phyloP scores from a whole-genome alignment of 2,797 vertebrate species.

The Tapera naevia region DNA sequence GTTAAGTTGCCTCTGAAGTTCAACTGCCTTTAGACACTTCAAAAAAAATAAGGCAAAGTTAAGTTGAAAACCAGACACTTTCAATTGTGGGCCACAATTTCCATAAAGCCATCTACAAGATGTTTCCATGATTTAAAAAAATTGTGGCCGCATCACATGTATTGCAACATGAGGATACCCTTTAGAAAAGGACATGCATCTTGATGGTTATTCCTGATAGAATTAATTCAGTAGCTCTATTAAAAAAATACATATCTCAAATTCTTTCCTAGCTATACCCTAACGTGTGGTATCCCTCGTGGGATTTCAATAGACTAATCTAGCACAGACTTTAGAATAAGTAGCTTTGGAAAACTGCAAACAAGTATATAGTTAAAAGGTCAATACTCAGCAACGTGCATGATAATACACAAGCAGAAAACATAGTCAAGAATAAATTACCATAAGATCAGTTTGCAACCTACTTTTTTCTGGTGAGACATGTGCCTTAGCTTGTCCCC shows the following conservation, averaged over 20 bases:
- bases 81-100: not conserved
- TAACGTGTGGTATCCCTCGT: slow-evolving; percentile 27
- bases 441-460: slow-evolving; percentile 22
- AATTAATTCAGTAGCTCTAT: slow-evolving; percentile 7
- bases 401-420: not conserved
- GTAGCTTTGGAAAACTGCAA: slow-evolving; percentile 49
- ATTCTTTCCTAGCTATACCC: slow-evolving; percentile 60
- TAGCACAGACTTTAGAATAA: slow-evolving; percentile 43
- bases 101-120: slow-evolving; percentile 13
- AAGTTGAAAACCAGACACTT: slow-evolving; percentile 45
- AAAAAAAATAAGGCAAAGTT: not conserved
- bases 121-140: slow-evolving; percentile 55
- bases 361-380: slow-evolving; percentile 28
- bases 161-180: slow-evolving; percentile 33
- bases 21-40: not conserved
- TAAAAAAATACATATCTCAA: slow-evolving; percentile 18
- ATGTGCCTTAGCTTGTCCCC: slow-evolving; percentile 86
- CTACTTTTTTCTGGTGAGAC: slow-evolving; percentile 88
- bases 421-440: not conserved
- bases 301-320: slow-evolving; percentile 51
- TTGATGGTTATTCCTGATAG: slow-evolving; percentile 62
- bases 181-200: slow-evolving; percentile 37
- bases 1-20: not conserved
- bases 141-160: slow-evolving; percentile 2
- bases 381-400: not conserved